These are phyloP conservation scores for Oceanodroma tethys DNA, from an alignment of 2,113 vertebrate genomes.

Conservation along the genomic window DNA sequence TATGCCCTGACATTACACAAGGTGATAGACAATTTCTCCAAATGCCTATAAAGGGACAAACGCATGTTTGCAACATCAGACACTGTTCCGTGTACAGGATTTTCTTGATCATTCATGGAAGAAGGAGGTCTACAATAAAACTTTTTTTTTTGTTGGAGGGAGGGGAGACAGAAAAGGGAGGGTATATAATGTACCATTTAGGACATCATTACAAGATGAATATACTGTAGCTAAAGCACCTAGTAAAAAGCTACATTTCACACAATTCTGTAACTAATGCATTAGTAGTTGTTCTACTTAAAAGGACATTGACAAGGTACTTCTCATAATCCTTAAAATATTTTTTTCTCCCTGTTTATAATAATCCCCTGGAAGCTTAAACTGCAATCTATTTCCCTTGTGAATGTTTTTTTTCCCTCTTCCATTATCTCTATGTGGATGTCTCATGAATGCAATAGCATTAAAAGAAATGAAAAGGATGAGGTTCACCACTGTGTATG, in stretches of 20 bases:
- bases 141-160: background rate
- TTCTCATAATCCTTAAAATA: constrained; percentile 37
- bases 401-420: background rate
- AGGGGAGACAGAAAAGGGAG: background rate
- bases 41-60: background rate
- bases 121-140: background rate
- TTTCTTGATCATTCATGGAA: background rate
- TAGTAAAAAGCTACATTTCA: constrained; percentile 24
- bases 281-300: constrained; percentile 29
- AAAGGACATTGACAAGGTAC: constrained; percentile 28
- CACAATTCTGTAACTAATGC: constrained; percentile 19
- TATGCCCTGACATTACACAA: rapidly evolving
- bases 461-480: background rate
- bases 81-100: background rate
- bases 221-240: background rate
- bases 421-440: constrained; percentile 1
- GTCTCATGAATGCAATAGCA: constrained; percentile 8
- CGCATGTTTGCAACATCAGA: background rate
- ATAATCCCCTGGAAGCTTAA: constrained; percentile 40
- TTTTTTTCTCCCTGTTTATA: constrained; percentile 30
- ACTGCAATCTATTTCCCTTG: constrained; percentile 7
- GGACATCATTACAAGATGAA: background rate
- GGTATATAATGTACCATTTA: background rate
- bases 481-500: background rate
- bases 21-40: background rate